A percentile compares a stretch with the other conserved stretches of the same genome.
phyloP scores from a whole-genome alignment of 2,113 vertebrate species.

The Sigmodon hispidus region DNA sequence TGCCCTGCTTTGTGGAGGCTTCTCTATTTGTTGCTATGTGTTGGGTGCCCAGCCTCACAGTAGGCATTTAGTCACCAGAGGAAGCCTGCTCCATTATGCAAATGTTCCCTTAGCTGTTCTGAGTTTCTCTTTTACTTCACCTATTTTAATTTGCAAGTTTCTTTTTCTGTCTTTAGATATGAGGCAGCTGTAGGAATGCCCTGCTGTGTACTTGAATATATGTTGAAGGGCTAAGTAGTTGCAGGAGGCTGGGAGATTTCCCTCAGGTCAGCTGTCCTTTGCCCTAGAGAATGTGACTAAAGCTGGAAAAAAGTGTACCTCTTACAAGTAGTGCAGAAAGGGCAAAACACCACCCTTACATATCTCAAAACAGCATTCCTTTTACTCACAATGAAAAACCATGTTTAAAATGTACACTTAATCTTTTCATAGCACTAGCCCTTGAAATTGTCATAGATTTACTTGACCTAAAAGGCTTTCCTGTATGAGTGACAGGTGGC shows the following conservation, averaged over 20 bases:
- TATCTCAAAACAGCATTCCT: not conserved
- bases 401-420: fast-evolving
- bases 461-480: not conserved
- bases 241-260: fast-evolving
- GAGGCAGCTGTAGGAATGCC: not conserved
- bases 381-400: not conserved
- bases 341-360: not conserved
- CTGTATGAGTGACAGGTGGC: not conserved
- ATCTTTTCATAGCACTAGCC: not conserved
- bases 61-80: not conserved
- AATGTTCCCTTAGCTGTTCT: not conserved
- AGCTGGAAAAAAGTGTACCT: not conserved
- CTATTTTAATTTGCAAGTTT: not conserved
- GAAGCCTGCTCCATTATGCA: not conserved
- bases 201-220: fast-evolving
- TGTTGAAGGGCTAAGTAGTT: fast-evolving
- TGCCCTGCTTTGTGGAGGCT: not conserved
- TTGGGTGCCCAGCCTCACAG: not conserved
- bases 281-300: not conserved
- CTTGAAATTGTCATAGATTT: fast-evolving
- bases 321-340: too few relatives aligned
- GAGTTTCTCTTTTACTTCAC: not conserved
- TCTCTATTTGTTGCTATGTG: fast-evolving
- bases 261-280: not conserved
- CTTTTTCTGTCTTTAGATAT: not conserved